Percentiles rank a stretch among this genome's conserved stretches.
Conservation (phyloP, 2,888 invertebrate species). For the Acanthoscelides obtectus region DNA sequence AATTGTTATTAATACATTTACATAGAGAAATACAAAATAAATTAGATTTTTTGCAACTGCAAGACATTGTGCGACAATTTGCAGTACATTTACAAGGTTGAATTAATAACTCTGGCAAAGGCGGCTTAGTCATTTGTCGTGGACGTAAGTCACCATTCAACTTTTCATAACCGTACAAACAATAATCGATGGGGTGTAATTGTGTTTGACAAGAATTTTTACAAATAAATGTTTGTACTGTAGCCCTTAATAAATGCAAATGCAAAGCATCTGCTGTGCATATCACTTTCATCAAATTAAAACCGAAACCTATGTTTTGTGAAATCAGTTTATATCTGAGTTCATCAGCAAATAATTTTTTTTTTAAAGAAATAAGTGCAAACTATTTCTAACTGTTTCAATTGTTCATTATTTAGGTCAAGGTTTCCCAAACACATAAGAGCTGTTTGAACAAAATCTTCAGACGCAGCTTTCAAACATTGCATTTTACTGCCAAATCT, state of each 20-base stretch:
- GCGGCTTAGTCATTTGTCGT: constrained; percentile 6
- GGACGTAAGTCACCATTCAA: neutral
- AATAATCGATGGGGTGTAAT: neutral
- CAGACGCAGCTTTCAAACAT: too few species aligned
- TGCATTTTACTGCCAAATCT: neutral
- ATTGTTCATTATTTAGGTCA: constrained; percentile 21
- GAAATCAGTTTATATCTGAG: constrained; percentile 20
- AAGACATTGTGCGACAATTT: constrained; percentile 8
- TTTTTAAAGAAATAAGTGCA: constrained; percentile 20
- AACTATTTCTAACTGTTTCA: constrained; percentile 13
- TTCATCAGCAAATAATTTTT: constrained; percentile 25
- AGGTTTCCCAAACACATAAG: constrained; percentile 1
- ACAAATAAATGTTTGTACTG: constrained; percentile 5
- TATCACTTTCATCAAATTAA: constrained; percentile 24
- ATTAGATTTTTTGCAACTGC: constrained; percentile 7
- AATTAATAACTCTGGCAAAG: constrained; percentile 5
- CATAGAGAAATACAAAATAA: constrained; percentile 5
- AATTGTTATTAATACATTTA: neutral
- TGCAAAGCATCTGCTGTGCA: constrained; percentile 20
- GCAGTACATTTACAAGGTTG: constrained; percentile 7
- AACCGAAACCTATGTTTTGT: constrained; percentile 22
- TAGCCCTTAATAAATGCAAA: constrained; percentile 8
- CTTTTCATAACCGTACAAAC: neutral
- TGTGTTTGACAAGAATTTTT: constrained; percentile 5
- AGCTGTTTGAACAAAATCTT: constrained; percentile 1